Base-by-base conservation (phyloP, 2,888 invertebrate species). In the Sicus ferrugineus region DNA sequence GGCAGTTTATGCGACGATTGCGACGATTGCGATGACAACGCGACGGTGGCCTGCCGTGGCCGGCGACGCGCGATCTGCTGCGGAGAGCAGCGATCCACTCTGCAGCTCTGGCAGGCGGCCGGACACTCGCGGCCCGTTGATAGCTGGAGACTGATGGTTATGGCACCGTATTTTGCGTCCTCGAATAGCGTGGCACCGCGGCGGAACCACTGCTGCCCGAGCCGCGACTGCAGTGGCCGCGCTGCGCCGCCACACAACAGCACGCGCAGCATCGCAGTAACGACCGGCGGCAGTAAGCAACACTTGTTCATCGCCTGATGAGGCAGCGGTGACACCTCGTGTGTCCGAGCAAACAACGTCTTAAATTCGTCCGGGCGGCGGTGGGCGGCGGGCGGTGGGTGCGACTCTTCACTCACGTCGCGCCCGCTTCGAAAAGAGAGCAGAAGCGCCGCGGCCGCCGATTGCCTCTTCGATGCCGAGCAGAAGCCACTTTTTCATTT, bases 261-360 rank as follows among this genome's bases (percentile, higher is more conserved):
- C 50, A 48, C 30, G 14, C 21, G 7, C 7, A 63, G 31, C 26
- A 50, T 14, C 31, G 50, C 26, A n/a, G 19, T 7, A 31, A 34
- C 2, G n/a, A 30, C 19, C 46, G 48, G 30, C 28, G 16, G 46
- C 28, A 30, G 59, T 21, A 14, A 11, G 21, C 21, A 34, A 23
- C 58, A 59, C 67, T 67, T 67, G 31, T 21, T 48, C 67, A 46
- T 23, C 48, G 52, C 54, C 23, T 58, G 21, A 28, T 30, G 58
- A 48, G 31, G 31, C 58, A 21, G 42, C 67, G 65, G 26, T 66
- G 58, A 58, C 58, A 67, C 59, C 48, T 59, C 59, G 48, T 31
- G 46, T 48, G 48, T 59, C 48, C 21, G 26, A 67, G 42, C 56
- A 67, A 67, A 56, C 66, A 67, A 42, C 66, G 46, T 58, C 66